Base-by-base conservation (phyloP, 2,888 invertebrate species). In the Pseudeuparius sepicola region DNA sequence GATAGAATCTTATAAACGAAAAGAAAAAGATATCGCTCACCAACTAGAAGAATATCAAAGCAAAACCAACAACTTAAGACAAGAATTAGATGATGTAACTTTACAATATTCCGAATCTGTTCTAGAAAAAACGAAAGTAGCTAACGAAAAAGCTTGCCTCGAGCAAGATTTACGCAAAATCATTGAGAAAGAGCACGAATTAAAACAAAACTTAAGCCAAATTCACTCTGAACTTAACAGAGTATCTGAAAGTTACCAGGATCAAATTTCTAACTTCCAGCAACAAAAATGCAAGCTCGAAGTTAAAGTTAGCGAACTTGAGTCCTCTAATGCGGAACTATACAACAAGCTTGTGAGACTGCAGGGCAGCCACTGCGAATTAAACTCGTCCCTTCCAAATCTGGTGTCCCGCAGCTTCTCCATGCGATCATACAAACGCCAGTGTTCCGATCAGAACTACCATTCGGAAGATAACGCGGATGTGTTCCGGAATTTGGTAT, bases 31-130 rank as follows among this genome's bases (percentile, higher is more conserved):
- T 25, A 32, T 56, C 4, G 48, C 48, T 15, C 51, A 56, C 25
- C 56, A 56, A 37, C 37, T 65, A 53, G 35, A 44, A 38, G 43
- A 58, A 49, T 43, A 60, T 30, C 56, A 69, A 43, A 55, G 73
- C 36, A 70, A 66, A 10, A 67, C 77, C 36, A 67, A 73, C 11
- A 59, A 65, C 0, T 55, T 82, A n/a, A 46, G 50, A n/a, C 67
- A 73, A 35, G 76, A 79, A 34, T 65, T 84, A 9, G 82, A 85
- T 51, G 74, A 77, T 42, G 71, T 78, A 1, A 77, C 77, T 0
- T 64, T 84, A n/a, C 73, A 78, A 42, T 78, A 78, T 12, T 84
- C 85, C 1, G 78, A 81, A 53, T 73, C 75, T 1, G 71, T 80
- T 1, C 63, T 82, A 20, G 84, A 86, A 49, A 73, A 83, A 48